Evolutionary conservation across 2,797 vertebrate species (phyloP).

Genomic region (Pseudochirops cupreus): DNA sequence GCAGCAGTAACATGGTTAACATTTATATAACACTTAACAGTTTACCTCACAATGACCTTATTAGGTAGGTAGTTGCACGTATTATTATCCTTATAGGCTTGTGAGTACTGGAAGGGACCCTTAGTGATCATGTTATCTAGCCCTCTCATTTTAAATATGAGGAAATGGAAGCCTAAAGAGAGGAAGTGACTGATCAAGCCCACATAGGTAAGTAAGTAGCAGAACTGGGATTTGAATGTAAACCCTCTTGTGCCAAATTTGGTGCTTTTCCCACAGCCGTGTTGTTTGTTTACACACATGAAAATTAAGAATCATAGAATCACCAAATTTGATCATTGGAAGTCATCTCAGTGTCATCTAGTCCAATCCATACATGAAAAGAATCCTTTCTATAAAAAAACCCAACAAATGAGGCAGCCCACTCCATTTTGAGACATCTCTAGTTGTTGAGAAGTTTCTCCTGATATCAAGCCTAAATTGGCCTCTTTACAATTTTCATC

Average conservation of each 20-base stretch:
- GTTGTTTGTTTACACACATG: background rate
- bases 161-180: conserved; percentile 39
- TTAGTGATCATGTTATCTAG: background rate
- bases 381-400: background rate
- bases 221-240: conserved; percentile 41
- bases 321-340: background rate
- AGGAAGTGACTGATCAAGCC: conserved; percentile 18
- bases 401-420: background rate
- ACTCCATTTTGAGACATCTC: background rate
- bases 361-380: background rate
- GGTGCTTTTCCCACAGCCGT: background rate
- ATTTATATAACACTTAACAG: background rate
- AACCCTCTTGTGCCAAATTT: background rate
- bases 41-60: background rate
- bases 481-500: background rate
- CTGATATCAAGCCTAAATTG: background rate
- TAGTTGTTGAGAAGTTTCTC: background rate
- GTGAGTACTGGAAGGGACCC: background rate
- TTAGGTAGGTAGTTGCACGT: background rate
- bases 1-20: background rate
- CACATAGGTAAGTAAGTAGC: conserved; percentile 57
- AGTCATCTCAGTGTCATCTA: background rate
- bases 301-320: background rate
- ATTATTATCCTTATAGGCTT: background rate
- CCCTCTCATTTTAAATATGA: conserved; percentile 31